Evolutionary conservation across 2,888 invertebrate species (phyloP).

Genomic region (Craniophora ligustri): DNA sequence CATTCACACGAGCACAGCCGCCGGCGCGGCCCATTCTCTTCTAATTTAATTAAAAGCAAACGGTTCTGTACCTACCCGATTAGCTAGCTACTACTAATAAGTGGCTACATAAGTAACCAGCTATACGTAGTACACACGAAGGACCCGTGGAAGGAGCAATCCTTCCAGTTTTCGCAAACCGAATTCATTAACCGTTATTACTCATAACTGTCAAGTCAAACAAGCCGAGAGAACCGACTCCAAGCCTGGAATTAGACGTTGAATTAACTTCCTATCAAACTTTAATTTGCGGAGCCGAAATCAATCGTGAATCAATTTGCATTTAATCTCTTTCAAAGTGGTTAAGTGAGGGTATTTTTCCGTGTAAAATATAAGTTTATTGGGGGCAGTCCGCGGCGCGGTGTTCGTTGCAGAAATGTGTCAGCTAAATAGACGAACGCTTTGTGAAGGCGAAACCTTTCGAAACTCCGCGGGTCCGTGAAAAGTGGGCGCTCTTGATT

Average conservation of each 20-base stretch:
- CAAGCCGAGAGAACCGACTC: slow-evolving; percentile 7
- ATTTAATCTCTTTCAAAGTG: slow-evolving; percentile 20
- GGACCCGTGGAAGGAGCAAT: no score
- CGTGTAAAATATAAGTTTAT: slow-evolving; percentile 21
- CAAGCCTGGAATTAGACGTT: slow-evolving; percentile 16
- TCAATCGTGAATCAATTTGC: slow-evolving; percentile 21
- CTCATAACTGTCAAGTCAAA: slow-evolving; percentile 24
- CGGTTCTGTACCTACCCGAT: neutral
- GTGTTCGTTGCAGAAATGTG: slow-evolving; percentile 33
- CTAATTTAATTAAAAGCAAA: slow-evolving; percentile 22
- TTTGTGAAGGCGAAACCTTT: slow-evolving; percentile 44
- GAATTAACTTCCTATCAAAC: slow-evolving; percentile 30
- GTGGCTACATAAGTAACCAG: neutral
- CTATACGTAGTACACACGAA: no score
- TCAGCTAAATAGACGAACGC: slow-evolving; percentile 40
- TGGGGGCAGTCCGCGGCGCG: neutral
- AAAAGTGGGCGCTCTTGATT: slow-evolving; percentile 51
- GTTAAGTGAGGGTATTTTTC: slow-evolving; percentile 26
- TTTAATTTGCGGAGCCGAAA: slow-evolving; percentile 15
- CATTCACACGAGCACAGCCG: slow-evolving; percentile 6
- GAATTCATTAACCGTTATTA: slow-evolving; percentile 11
- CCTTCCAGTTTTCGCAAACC: no score
- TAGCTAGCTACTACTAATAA: neutral
- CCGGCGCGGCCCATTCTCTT: neutral
- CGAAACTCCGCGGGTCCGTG: slow-evolving; percentile 35